Evolutionary conservation across 2,888 invertebrate genomes (phyloP).

Genomic region (Germaria angustata): DNA sequence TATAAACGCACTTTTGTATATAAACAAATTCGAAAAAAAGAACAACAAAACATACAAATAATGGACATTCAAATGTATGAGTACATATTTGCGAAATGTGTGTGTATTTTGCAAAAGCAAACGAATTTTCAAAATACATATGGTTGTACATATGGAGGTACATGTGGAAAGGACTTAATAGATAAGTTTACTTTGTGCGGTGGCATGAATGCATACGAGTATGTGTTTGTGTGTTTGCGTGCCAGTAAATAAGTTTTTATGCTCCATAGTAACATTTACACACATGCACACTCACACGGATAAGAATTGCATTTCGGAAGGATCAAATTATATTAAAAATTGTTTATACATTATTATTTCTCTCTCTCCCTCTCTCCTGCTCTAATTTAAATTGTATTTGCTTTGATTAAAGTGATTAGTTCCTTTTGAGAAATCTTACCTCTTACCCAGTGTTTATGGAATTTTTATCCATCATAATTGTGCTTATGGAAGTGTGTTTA

Average conservation of each 20-base stretch:
- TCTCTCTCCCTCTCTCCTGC: background rate
- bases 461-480: background rate
- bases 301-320: constrained; percentile 46
- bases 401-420: constrained; percentile 33
- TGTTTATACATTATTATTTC: background rate
- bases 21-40: background rate
- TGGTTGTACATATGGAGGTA: background rate
- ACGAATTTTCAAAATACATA: background rate
- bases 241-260: constrained; percentile 42
- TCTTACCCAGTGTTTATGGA: background rate
- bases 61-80: constrained; percentile 48
- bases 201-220: background rate
- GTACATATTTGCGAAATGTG: constrained; percentile 41
- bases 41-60: constrained; percentile 28
- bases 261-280: constrained; percentile 22
- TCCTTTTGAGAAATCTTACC: background rate
- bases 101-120: constrained; percentile 34
- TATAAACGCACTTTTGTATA: background rate
- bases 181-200: constrained; percentile 10
- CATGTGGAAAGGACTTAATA: background rate
- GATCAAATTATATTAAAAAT: constrained; percentile 7
- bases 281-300: constrained; percentile 20
- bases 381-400: background rate
- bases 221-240: background rate
- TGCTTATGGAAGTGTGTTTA: background rate